Conservation (phyloP, 2,888 invertebrate species). For the Volucella bombylans region DNA sequence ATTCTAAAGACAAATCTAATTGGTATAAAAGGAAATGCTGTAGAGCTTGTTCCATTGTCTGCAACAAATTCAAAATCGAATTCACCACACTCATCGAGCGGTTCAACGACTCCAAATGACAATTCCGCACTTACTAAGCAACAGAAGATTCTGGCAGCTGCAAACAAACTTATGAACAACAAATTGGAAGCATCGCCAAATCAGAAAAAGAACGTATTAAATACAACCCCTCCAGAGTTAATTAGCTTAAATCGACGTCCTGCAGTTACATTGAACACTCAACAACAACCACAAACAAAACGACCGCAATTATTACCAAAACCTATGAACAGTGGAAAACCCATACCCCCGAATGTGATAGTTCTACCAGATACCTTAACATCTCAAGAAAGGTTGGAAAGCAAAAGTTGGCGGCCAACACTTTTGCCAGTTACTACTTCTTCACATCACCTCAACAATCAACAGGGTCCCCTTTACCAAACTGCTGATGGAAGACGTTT, state of each 20-base stretch:
- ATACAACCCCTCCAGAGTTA: slow-evolving; percentile 84
- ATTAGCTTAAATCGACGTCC: slow-evolving; percentile 84
- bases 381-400: slow-evolving; percentile 82
- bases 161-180: slow-evolving; percentile 78
- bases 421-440: slow-evolving; percentile 86
- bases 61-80: slow-evolving; percentile 53
- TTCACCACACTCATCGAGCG: slow-evolving; percentile 57
- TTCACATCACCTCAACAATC: slow-evolving; percentile 77
- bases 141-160: slow-evolving; percentile 80
- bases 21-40: slow-evolving; percentile 68
- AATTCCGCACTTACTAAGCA: slow-evolving; percentile 77
- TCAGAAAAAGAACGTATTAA: slow-evolving; percentile 72
- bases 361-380: slow-evolving; percentile 81
- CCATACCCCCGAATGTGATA: slow-evolving; percentile 80
- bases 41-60: slow-evolving; percentile 80
- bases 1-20: slow-evolving; percentile 81
- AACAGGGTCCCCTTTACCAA: slow-evolving; percentile 83
- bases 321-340: slow-evolving; percentile 59
- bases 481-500: slow-evolving; percentile 85
- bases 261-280: slow-evolving; percentile 68
- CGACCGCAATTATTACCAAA: slow-evolving; percentile 75
- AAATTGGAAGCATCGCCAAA: slow-evolving; percentile 75
- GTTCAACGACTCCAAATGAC: slow-evolving; percentile 53
- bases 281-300: slow-evolving; percentile 82
- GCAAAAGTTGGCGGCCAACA: slow-evolving; percentile 89